Base-by-base conservation (phyloP, 2,888 invertebrate species). In the Drosophila maculinotata region DNA sequence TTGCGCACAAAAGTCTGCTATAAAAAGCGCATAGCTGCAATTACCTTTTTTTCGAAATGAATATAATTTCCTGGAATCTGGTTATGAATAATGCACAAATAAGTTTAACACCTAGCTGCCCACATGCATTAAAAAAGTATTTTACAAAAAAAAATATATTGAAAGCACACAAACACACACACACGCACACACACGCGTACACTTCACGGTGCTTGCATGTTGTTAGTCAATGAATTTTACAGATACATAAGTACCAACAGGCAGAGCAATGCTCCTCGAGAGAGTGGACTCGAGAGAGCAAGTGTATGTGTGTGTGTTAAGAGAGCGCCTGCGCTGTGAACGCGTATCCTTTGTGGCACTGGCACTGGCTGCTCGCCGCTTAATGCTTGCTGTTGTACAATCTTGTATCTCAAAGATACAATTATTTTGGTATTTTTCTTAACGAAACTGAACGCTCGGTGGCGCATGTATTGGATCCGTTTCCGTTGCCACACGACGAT, bases 221-320 rank as follows among this genome's bases (percentile, higher is more conserved):
- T 88, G 85, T 87, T 88, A 81, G 82, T 83, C 82, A 83, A 83
- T 83, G 82, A 83, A 88, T 87, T 87, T 66, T 66, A 81, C 69
- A 87, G 79, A 80, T 60, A 64, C 54, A 57, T 52, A 8, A 35
- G 48, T 31, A 62, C 20, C 8, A 23, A 25, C 33, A 53, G 53
- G 30, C 44, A 35, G 25, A 42, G 47, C 30, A 31, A 26, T 20
- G 20, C 26, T 35, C 41, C 26, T 30, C 20, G 35, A 35, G 14
- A 5, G 26, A 35, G 14, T 26, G 23, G 2, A 15, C 0, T 33
- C 51, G 14, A 17, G 26, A 39, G 33, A 47, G 42, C n/a, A 12
- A 12, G 30, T 23, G 35, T 14, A 33, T 9, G 38, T 31, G 28
- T 39, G 14, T 10, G 28, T 25, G 51, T 42, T 48, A n/a, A 17